Evolutionary conservation across 2,113 vertebrate species (phyloP), one percentile per base, ranked within the genome.

Genomic region (Heptranchias perlo): DNA sequence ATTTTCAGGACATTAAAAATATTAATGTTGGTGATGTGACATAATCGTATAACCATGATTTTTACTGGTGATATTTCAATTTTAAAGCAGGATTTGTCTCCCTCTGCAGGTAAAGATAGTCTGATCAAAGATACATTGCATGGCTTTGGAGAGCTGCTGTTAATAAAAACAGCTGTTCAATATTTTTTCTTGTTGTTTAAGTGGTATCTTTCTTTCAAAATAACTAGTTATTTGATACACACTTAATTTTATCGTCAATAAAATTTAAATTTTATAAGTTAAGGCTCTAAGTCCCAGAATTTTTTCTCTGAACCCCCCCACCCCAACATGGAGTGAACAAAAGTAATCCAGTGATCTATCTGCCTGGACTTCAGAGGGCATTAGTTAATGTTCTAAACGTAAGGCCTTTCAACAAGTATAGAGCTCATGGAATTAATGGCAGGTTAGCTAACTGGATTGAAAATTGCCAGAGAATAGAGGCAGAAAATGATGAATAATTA

Each of bases 21-120:
- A 35, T 61, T 62, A 18, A 18, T 35, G 5, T 69, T 95, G 28
- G 25, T 95, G 49, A 14, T 49, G 64, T 35, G 65, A 69, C 64
- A 31, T 67, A 31, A 13, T 65, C 21, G 23, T 25, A 10, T 13
- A 61, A 14, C 52, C 18, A 61, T 94, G 62, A 13, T 4, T 44
- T 69, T 95, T 47, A 52, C 65, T 65, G 44, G 89, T 21, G 1
- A 62, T 28, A 69, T 52, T 95, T 95, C 65, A 73, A 11, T 52
- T 52, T 95, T 47, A 49, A 52, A 73, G 44, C 64, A 95, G 94
- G 44, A 14, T 95, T 95, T 95, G 94, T 95, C 94, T 95, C 94
- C 94, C 64, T 95, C 94, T 95, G 49, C 94, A 95, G 94, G 94
- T 35, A 18, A 28, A 69, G 2, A 52, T 31, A 69, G 65, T 69